Conservation (phyloP, 1,140 invertebrate genomes). For the Zaprionus lachaisei region DNA sequence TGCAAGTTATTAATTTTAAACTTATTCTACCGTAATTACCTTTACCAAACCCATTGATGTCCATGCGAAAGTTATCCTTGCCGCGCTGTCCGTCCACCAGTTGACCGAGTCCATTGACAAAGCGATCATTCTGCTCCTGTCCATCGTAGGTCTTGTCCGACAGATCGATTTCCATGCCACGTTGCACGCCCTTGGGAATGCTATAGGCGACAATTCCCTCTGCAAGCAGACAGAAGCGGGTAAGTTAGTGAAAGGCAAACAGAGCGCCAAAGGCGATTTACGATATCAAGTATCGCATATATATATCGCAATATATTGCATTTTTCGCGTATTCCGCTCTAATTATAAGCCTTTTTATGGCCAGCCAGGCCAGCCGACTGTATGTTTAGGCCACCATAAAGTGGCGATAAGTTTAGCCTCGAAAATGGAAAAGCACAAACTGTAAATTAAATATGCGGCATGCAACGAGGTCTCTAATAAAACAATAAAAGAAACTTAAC, state of each 20-base stretch:
- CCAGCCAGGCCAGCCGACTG: neutral
- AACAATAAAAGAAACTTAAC: constrained; percentile 58
- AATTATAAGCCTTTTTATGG: constrained; percentile 45
- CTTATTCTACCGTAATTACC: constrained; percentile 85
- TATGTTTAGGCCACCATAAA: constrained; percentile 37
- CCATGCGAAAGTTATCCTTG: constrained; percentile 92
- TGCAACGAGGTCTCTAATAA: constrained; percentile 49
- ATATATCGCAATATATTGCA: constrained; percentile 1
- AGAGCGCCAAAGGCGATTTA: constrained; percentile 38
- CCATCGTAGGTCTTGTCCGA: constrained; percentile 97
- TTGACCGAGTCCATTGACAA: constrained; percentile 94
- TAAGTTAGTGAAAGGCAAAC: constrained; percentile 40
- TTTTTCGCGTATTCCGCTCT: constrained; percentile 21
- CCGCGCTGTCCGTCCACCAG: constrained; percentile 94
- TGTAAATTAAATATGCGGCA: constrained; percentile 47
- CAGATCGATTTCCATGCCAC: constrained; percentile 93
- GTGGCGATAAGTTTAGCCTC: constrained; percentile 27
- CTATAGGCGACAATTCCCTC: constrained; percentile 93
- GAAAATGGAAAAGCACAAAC: constrained; percentile 12
- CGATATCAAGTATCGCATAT: constrained; percentile 20
- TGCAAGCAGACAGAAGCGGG: constrained; percentile 82
- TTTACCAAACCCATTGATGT: constrained; percentile 89
- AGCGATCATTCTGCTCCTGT: constrained; percentile 89
- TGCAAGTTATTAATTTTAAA: neutral
- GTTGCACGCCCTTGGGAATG: constrained; percentile 92